phyloP scores from a whole-genome alignment of 2,113 vertebrate genomes.

The Nycticebus coucang region DNA sequence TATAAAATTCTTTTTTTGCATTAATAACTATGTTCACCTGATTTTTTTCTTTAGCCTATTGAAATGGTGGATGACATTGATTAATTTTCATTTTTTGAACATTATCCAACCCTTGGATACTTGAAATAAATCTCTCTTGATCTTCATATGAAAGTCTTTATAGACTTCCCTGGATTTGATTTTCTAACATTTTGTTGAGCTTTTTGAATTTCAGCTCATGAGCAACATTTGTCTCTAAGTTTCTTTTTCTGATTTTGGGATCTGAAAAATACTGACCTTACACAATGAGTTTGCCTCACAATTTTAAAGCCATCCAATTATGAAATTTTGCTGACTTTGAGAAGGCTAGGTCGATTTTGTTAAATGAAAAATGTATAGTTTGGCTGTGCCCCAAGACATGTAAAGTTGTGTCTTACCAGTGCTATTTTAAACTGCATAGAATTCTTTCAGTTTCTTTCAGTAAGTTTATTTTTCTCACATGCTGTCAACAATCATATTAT shows the following conservation, averaged over 20 bases:
- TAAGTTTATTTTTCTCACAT: slow-evolving; percentile 48
- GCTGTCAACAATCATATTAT: slow-evolving; percentile 33
- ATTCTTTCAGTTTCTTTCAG: slow-evolving; percentile 25
- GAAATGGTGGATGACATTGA: not conserved
- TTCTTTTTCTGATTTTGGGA: not conserved
- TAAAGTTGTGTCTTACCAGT: not conserved
- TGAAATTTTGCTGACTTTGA: not conserved
- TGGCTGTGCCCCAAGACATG: not conserved
- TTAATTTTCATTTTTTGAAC: not conserved
- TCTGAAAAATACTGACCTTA: not conserved
- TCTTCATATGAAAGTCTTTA: not conserved
- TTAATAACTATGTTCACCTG: not conserved
- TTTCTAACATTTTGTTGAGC: not conserved
- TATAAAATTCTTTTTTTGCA: not conserved
- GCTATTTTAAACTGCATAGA: slow-evolving; percentile 21
- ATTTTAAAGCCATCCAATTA: not conserved
- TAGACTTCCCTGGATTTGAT: not conserved
- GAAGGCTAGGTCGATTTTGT: not conserved
- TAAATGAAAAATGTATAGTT: slow-evolving; percentile 8
- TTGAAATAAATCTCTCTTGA: not conserved
- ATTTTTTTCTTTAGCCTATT: not conserved
- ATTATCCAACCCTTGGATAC: not conserved
- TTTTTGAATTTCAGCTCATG: not conserved
- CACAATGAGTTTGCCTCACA: not conserved
- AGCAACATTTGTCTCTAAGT: not conserved